Conservation (phyloP, 2,113 vertebrate genomes). For the Actinemys pallida region DNA sequence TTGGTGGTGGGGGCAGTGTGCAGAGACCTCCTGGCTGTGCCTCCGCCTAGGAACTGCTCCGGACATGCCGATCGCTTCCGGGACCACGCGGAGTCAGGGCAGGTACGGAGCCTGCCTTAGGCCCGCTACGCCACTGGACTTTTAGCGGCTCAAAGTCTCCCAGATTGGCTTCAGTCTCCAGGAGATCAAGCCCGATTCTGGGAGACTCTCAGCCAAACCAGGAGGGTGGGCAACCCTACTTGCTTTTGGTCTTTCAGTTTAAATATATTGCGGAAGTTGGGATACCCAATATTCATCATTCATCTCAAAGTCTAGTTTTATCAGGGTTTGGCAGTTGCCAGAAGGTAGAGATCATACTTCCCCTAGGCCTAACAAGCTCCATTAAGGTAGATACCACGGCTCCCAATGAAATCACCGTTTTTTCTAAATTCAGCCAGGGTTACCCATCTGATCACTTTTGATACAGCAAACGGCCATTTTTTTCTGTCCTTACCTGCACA, state of each 20-base stretch:
- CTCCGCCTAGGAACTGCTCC: too few species aligned
- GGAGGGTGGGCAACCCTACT: neutral
- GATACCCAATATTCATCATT: slow-evolving; percentile 14
- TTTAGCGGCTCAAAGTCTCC: too few species aligned
- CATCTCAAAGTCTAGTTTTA: slow-evolving; percentile 43
- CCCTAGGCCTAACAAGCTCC: accelerated
- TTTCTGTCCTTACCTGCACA: accelerated
- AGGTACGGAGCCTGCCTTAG: too few species aligned
- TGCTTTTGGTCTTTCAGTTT: accelerated
- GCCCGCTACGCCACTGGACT: too few species aligned
- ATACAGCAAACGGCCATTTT: neutral
- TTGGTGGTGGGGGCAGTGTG: accelerated
- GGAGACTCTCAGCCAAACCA: too few species aligned
- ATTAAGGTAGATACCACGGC: neutral
- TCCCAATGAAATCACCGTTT: neutral
- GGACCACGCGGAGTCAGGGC: too few species aligned
- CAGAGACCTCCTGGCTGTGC: too few species aligned
- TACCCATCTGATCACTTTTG: neutral
- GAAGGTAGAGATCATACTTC: neutral
- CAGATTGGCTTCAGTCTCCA: too few species aligned
- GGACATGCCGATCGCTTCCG: too few species aligned
- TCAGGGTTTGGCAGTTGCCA: accelerated
- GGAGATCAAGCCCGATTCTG: too few species aligned
- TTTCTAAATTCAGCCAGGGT: neutral
- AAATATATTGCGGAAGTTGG: accelerated